Base-by-base conservation (phyloP, 2,113 vertebrate genomes). In the Cryptotis parvus region DNA sequence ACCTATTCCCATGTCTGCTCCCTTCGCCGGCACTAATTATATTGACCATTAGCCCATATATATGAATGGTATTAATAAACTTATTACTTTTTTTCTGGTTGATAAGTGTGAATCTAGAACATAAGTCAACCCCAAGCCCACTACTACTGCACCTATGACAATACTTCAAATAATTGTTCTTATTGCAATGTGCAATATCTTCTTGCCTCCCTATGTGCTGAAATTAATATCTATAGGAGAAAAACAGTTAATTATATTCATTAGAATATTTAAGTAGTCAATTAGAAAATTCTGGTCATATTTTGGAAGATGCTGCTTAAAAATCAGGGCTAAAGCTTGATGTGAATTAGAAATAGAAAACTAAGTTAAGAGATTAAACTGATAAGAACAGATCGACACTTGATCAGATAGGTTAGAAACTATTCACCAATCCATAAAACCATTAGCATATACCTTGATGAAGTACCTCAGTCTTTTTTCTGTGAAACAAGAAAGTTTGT, bases 251-350 rank as follows among this genome's bases (percentile, higher is more conserved):
- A 55, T 76, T 61, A 49, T 18, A 29, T 0, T 12, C 35, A 65
- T 84, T 75, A 83, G 69, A 8, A 16, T 63, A 90, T 45, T 26
- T 72, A 27, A 79, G 29, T 29, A 85, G 4, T 10, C 8, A 80
- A 8, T 74, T 33, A 35, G 31, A 41, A 87, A 89, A 85, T 75
- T 90, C 77, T 72, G 15, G 27, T 70, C 89, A 3, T 74, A 49
- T 92, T 27, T 76, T 82, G 45, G 31, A 66, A 90, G 35, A 58
- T 35, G 41, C 18, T 91, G 3, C 55, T 84, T 16, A 63, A 26
- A 91, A 89, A 82, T 82, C n/a, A 70, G 7, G 88, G 70, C 33
- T 9, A n/a, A 89, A 84, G 63, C 41, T 63, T 84, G 12, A 74
- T 35, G 43, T 2, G 12, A 89, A 65, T 33, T 76, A 20, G 61